Evolutionary conservation across 2,797 vertebrate species (phyloP).

Genomic region (Hoplostethus mediterraneus): DNA sequence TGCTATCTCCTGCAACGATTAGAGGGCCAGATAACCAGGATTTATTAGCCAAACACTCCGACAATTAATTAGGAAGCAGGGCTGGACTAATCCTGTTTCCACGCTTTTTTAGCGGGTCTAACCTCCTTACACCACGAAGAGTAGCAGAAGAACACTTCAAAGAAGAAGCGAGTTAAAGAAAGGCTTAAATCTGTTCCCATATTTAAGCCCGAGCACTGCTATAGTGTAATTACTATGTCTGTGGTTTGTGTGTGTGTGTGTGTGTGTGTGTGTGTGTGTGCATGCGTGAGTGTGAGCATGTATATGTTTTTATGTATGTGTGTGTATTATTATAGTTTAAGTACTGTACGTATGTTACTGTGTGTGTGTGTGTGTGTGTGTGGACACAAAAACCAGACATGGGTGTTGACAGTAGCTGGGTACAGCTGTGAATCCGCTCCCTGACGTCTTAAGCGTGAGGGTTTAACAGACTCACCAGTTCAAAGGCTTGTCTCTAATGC

Average conservation of each 20-base stretch:
- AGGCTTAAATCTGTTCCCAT: conserved; percentile 64
- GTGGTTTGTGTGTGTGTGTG: conserved; percentile 19
- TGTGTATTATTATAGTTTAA: background rate
- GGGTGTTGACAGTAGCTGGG: conserved; percentile 3
- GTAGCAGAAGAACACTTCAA: conserved; percentile 66
- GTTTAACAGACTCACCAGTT: conserved; percentile 74
- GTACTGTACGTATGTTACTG: background rate
- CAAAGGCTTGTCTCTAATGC: conserved; percentile 72
- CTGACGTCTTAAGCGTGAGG: conserved; percentile 64
- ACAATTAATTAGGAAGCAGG: conserved; percentile 82
- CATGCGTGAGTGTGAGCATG: background rate
- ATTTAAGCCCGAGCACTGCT: conserved; percentile 24
- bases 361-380: conserved; percentile 6
- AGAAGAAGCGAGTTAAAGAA: conserved; percentile 51
- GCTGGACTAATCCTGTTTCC: conserved; percentile 81
- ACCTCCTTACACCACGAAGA: conserved; percentile 54
- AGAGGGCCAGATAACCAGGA: conserved; percentile 80
- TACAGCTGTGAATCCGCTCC: conserved; percentile 63
- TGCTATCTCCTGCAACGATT: conserved; percentile 76
- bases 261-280: background rate
- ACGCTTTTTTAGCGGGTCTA: conserved; percentile 70
- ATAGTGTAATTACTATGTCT: conserved; percentile 38
- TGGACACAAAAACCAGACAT: conserved; percentile 34
- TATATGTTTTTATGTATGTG: background rate
- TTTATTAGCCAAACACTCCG: conserved; percentile 81